Percentiles rank a stretch among this genome's conserved stretches.
Evolutionary conservation across 2,888 invertebrate genomes (phyloP).

Genomic region (Ctena decussata): DNA sequence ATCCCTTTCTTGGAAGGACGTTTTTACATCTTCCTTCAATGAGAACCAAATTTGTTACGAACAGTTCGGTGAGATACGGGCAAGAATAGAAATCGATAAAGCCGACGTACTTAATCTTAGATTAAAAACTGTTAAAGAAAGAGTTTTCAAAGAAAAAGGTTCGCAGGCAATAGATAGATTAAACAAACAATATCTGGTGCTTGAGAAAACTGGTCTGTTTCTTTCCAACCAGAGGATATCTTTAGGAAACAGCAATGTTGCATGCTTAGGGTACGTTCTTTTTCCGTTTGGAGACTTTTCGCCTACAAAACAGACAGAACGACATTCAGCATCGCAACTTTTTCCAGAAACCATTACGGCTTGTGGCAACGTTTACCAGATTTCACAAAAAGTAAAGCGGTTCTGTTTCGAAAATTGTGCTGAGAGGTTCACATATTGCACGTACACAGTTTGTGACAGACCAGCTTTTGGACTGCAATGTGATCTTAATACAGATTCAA

Average conservation of each 20-base stretch:
- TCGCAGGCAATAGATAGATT: background rate
- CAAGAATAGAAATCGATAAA: background rate
- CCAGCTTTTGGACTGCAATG: background rate
- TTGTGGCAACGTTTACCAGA: background rate
- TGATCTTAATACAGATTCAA: background rate
- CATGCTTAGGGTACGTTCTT: background rate
- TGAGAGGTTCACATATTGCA: background rate
- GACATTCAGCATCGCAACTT: background rate
- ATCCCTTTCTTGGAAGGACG: background rate
- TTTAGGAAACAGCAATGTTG: background rate
- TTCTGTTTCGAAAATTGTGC: background rate
- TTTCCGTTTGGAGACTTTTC: background rate
- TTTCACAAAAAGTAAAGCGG: background rate
- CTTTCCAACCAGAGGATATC: background rate
- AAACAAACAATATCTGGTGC: background rate
- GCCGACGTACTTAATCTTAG: background rate
- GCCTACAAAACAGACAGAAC: background rate
- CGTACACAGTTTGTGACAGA: background rate
- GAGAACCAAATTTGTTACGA: background rate
- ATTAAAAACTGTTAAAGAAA: background rate
- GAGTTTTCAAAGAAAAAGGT: background rate
- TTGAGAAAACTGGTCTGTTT: background rate
- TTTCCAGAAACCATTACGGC: background rate
- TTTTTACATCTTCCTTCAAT: background rate
- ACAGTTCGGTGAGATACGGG: background rate